These are phyloP conservation scores for Corydoras sp. DNA, from an alignment of 2,113 vertebrate genomes.

Conservation along the genomic window DNA sequence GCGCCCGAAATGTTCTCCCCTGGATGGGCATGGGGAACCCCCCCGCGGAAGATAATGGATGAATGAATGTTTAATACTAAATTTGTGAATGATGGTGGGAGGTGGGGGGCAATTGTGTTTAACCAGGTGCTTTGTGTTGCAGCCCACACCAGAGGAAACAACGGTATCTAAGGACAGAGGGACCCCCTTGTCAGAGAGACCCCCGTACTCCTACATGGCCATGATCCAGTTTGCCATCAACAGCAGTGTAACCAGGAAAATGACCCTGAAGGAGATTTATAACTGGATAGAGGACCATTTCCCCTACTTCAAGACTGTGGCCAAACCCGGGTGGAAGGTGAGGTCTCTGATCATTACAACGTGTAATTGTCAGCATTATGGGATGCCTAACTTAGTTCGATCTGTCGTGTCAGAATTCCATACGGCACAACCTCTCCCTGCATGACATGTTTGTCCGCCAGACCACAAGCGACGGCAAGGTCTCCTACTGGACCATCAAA, in stretches of 20 bases:
- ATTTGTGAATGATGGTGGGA: too few species aligned
- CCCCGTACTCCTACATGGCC: conserved; percentile 95
- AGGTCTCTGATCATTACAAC: not conserved
- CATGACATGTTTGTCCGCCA: conserved; percentile 93
- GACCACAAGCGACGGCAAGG: conserved; percentile 75
- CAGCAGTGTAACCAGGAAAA: conserved; percentile 77
- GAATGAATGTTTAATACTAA: too few species aligned
- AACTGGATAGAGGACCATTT: conserved; percentile 94
- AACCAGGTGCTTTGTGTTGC: too few species aligned
- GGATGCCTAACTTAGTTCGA: not conserved
- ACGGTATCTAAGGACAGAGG: conserved; percentile 47
- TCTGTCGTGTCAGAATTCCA: conserved; percentile 77
- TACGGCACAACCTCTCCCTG: conserved; percentile 91
- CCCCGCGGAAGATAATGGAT: too few species aligned
- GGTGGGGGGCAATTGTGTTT: too few species aligned
- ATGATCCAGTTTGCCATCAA: conserved; percentile 99
- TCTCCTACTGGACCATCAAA: conserved; percentile 92
- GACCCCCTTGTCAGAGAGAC: conserved; percentile 67
- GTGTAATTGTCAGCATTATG: too few species aligned
- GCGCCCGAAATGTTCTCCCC: too few species aligned
- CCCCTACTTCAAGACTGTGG: conserved; percentile 86
- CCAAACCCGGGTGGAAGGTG: conserved; percentile 97
- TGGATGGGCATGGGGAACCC: too few species aligned
- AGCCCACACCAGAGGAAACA: conserved; percentile 3
- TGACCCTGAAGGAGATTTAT: conserved; percentile 96